Percentiles rank a stretch among this genome's conserved stretches.
These are phyloP conservation scores for Lepeophtheirus salmonis DNA, from an alignment of 1,140 invertebrate genomes.

Conservation along the genomic window DNA sequence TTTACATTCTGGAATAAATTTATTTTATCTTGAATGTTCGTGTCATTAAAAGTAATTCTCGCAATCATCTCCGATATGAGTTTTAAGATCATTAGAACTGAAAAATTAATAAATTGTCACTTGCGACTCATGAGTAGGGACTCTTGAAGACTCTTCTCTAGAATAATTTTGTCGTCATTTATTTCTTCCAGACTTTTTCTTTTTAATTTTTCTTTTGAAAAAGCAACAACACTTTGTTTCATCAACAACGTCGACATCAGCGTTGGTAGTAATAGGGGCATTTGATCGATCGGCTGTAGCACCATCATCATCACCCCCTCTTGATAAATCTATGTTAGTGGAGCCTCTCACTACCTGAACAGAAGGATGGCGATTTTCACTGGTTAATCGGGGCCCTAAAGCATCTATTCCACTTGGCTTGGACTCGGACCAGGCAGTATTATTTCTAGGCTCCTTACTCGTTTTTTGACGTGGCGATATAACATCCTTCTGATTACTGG, in stretches of 20 bases:
- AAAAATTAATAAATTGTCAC: background rate
- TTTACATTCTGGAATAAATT: background rate
- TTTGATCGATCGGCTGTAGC: conserved; percentile 13
- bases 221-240: conserved; percentile 19
- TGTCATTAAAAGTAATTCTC: no score
- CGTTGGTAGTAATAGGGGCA: conserved; percentile 13
- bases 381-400: background rate
- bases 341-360: conserved; percentile 18
- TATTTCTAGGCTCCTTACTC: background rate
- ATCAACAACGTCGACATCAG: conserved; percentile 7
- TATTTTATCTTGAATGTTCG: no score
- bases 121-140: background rate
- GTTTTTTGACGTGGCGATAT: conserved; percentile 6
- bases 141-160: background rate
- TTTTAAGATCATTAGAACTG: background rate
- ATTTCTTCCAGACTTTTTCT: conserved; percentile 15
- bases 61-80: no score
- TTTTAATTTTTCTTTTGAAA: conserved; percentile 18
- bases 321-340: conserved; percentile 16
- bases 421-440: conserved; percentile 18
- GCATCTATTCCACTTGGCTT: conserved; percentile 15
- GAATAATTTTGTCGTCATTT: background rate
- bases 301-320: conserved; percentile 13
- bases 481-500: conserved; percentile 2
- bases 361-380: conserved; percentile 12